Percentiles rank a stretch among this genome's conserved stretches.
phyloP scores from a whole-genome alignment of 2,888 invertebrate species.

The Apodemia zela region DNA sequence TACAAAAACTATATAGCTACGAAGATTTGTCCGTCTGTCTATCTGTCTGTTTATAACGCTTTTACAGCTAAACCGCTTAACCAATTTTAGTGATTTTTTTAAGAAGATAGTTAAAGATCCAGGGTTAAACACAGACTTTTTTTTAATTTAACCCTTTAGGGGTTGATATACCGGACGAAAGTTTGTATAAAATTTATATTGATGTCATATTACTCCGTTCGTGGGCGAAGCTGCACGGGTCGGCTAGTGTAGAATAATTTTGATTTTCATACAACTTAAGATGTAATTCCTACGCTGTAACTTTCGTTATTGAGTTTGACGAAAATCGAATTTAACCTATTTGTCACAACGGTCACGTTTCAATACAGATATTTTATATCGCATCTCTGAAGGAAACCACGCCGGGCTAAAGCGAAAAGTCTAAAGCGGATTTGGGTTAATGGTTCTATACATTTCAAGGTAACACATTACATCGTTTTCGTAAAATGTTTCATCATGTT shows the following conservation, averaged over 20 bases:
- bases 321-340: conserved; percentile 25
- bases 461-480: neutral
- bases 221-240: too few species aligned
- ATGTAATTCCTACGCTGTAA: neutral
- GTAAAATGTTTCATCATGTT: neutral
- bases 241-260: neutral
- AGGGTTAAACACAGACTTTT: too few species aligned
- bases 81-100: too few species aligned
- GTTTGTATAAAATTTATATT: too few species aligned
- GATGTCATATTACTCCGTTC: too few species aligned
- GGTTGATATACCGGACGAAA: too few species aligned
- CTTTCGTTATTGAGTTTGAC: conserved; percentile 17
- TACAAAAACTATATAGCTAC: too few species aligned
- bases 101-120: too few species aligned
- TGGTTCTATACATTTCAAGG: neutral
- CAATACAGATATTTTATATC: conserved; percentile 24
- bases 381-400: conserved; percentile 19
- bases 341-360: conserved; percentile 25
- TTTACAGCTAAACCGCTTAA: too few species aligned
- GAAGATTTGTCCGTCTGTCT: too few species aligned
- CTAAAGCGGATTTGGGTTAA: conserved; percentile 15
- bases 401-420: conserved; percentile 18
- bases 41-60: too few species aligned
- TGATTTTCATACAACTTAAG: neutral
- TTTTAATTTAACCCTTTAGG: too few species aligned